Percentiles rank a stretch among this genome's conserved stretches.
These are phyloP conservation scores for Panzeria rudis DNA, from an alignment of 2,888 invertebrate genomes.

Conservation along the genomic window DNA sequence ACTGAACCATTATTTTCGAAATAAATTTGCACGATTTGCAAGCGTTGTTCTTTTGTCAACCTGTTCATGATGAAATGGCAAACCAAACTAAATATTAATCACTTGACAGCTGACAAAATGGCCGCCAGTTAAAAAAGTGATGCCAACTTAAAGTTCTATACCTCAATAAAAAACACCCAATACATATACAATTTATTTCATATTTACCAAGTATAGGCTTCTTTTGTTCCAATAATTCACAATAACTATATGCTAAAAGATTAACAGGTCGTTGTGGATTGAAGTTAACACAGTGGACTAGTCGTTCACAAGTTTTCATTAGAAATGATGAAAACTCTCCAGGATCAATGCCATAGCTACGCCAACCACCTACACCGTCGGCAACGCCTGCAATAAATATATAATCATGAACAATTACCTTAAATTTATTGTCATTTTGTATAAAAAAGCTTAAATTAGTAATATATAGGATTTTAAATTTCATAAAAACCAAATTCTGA, in stretches of 20 bases:
- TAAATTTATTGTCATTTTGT: too few species aligned
- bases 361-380: slow-evolving; percentile 99
- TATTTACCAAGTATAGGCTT: slow-evolving; percentile 93
- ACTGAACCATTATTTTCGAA: too few species aligned
- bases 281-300: slow-evolving; percentile 95
- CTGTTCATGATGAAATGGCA: too few species aligned
- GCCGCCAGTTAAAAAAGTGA: too few species aligned
- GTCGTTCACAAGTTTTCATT: slow-evolving; percentile 97
- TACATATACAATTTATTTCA: neutral
- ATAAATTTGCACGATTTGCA: too few species aligned
- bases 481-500: neutral
- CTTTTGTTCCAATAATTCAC: slow-evolving; percentile 95
- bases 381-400: slow-evolving; percentile 91
- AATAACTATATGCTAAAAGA: slow-evolving; percentile 95
- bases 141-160: too few species aligned
- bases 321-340: slow-evolving; percentile 97
- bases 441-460: too few species aligned
- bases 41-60: too few species aligned
- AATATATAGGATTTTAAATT: too few species aligned
- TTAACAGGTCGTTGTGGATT: slow-evolving; percentile 93
- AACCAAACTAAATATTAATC: too few species aligned
- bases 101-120: too few species aligned
- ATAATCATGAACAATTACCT: neutral
- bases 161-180: neutral
- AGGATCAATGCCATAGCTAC: slow-evolving; percentile 98